phyloP scores from a whole-genome alignment of 2,888 invertebrate species.

The Scaptomyza polygonia region DNA sequence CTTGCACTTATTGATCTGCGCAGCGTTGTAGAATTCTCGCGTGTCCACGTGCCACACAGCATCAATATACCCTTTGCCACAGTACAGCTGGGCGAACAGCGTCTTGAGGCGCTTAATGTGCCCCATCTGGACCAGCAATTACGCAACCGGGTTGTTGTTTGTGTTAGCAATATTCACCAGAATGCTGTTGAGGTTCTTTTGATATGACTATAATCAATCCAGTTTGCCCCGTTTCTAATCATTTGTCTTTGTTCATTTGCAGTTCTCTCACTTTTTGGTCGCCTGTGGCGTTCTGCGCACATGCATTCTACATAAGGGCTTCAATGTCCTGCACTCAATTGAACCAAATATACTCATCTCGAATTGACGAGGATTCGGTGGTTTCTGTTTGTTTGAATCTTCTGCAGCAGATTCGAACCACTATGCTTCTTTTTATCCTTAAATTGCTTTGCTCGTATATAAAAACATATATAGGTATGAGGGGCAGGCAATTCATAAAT shows the following conservation, averaged over 20 bases:
- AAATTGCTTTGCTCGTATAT: neutral
- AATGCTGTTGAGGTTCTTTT: conserved; percentile 89
- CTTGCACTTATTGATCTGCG: conserved; percentile 89
- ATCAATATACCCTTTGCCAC: conserved; percentile 95
- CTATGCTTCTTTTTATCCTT: conserved; percentile 1
- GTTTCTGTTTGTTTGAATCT: conserved; percentile 3
- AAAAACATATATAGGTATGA: too few species aligned
- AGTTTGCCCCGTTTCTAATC: neutral
- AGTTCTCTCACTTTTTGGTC: conserved; percentile 95
- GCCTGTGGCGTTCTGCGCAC: conserved; percentile 91
- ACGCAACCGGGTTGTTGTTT: conserved; percentile 89
- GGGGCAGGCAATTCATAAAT: too few species aligned
- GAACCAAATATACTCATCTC: conserved; percentile 86
- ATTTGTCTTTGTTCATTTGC: neutral
- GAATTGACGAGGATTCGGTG: conserved; percentile 62
- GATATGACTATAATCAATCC: neutral
- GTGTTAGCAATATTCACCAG: conserved; percentile 92
- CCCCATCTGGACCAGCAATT: conserved; percentile 86
- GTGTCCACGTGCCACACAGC: conserved; percentile 91
- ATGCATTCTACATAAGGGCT: conserved; percentile 94
- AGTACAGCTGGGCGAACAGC: conserved; percentile 89
- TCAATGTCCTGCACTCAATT: conserved; percentile 89
- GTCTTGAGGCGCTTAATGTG: conserved; percentile 89
- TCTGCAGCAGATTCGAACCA: too few species aligned
- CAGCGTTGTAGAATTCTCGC: conserved; percentile 86